Conservation (phyloP, 2,797 vertebrate species). For the Enteromius radiatus region DNA sequence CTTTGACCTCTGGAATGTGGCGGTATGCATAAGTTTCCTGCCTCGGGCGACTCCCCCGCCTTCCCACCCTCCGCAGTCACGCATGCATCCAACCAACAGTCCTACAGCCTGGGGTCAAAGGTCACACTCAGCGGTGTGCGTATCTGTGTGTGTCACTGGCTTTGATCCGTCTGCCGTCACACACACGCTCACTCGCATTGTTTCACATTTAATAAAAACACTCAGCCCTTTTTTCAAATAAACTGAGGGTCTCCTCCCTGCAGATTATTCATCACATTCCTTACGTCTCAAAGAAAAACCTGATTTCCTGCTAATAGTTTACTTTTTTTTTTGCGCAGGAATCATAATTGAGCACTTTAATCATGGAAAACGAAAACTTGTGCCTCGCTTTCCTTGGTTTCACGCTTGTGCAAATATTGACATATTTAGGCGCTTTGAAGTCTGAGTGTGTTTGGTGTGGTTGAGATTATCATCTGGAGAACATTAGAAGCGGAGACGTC, state of each 20-base stretch:
- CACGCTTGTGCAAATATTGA: constrained; percentile 60
- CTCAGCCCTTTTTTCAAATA: constrained; percentile 22
- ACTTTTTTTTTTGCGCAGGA: not conserved
- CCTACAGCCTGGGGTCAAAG: constrained; percentile 44
- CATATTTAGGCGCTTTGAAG: constrained; percentile 62
- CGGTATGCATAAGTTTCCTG: constrained; percentile 53
- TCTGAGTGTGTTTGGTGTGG: constrained; percentile 41
- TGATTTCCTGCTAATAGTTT: not conserved
- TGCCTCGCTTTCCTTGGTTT: constrained; percentile 20
- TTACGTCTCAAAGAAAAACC: not conserved
- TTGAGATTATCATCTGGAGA: constrained; percentile 74
- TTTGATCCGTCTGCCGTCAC: constrained; percentile 25
- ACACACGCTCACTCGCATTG: constrained; percentile 16
- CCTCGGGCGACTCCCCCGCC: not conserved
- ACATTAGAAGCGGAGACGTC: constrained; percentile 74
- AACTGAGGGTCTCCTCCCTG: constrained; percentile 8
- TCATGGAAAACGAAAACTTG: constrained; percentile 5
- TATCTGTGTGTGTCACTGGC: not conserved
- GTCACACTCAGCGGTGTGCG: constrained; percentile 20
- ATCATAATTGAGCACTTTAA: constrained; percentile 22
- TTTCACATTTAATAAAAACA: constrained; percentile 26
- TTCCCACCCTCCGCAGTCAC: constrained; percentile 41
- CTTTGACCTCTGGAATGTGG: constrained; percentile 52
- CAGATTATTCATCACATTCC: not conserved
- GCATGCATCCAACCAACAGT: constrained; percentile 43